These are phyloP conservation scores for Forpus xanthops DNA, from an alignment of 2,797 vertebrate species.

Conservation along the genomic window DNA sequence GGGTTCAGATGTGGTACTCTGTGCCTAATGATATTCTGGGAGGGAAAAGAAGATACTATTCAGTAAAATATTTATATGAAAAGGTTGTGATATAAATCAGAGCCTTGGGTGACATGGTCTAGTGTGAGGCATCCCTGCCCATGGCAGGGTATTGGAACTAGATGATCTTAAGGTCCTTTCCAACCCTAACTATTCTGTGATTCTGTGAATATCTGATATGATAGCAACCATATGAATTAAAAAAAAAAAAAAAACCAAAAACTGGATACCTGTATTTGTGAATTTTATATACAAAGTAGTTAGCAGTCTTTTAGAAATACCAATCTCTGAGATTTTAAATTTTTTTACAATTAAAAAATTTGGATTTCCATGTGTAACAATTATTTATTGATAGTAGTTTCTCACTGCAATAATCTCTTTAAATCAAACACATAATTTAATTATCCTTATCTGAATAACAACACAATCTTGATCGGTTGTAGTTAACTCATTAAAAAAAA, in stretches of 20 bases:
- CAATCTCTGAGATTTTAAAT: neutral
- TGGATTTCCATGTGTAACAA: neutral
- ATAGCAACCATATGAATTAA: neutral
- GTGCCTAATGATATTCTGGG: neutral
- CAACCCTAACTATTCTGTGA: neutral
- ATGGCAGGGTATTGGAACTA: neutral
- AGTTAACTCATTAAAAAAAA: neutral
- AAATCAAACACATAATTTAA: neutral
- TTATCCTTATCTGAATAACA: neutral
- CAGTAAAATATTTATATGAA: neutral
- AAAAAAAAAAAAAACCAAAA: neutral
- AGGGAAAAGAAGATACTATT: neutral
- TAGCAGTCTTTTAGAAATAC: neutral
- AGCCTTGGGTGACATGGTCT: neutral
- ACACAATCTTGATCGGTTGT: neutral
- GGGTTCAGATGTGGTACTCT: neutral
- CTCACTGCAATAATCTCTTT: neutral
- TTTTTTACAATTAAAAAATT: neutral
- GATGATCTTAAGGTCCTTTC: neutral
- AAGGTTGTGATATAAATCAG: neutral
- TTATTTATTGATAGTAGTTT: neutral
- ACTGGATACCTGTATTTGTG: neutral
- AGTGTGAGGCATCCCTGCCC: neutral
- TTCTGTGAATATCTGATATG: neutral
- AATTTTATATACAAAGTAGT: neutral